Evolutionary conservation across 2,888 invertebrate species (phyloP).

Genomic region (Emmelina monodactyla): DNA sequence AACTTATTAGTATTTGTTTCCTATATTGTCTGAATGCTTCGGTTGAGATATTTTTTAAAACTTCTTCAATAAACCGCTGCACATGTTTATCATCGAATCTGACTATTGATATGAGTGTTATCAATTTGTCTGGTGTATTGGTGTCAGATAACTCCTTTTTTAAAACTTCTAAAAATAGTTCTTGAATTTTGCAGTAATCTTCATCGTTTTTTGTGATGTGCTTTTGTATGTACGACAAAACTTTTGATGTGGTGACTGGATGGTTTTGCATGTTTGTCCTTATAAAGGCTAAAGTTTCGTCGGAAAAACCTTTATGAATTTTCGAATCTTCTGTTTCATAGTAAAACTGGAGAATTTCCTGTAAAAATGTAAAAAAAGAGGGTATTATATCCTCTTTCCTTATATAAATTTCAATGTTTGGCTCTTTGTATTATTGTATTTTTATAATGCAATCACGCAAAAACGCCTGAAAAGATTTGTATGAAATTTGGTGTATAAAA

Average conservation of each 20-base stretch:
- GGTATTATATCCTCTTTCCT: too few species aligned
- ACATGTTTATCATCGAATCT: constrained; percentile 38
- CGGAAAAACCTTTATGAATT: constrained; percentile 30
- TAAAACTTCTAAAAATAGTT: constrained; percentile 36
- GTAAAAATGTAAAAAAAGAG: constrained; percentile 17
- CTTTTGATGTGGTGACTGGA: constrained; percentile 43
- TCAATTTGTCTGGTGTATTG: constrained; percentile 37
- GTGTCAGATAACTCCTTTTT: constrained; percentile 36
- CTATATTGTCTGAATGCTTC: constrained; percentile 43
- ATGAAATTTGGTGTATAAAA: too few species aligned
- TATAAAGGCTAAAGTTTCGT: constrained; percentile 39
- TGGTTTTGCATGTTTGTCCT: constrained; percentile 46
- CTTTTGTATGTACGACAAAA: constrained; percentile 35
- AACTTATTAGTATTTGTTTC: constrained; percentile 50
- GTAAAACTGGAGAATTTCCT: constrained; percentile 45
- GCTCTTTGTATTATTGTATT: too few species aligned
- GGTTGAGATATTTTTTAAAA: constrained; percentile 37
- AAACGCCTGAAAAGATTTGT: too few species aligned
- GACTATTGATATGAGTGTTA: constrained; percentile 39
- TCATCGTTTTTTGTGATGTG: constrained; percentile 24
- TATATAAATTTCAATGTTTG: too few species aligned
- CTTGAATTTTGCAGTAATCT: constrained; percentile 33
- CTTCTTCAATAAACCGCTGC: constrained; percentile 30
- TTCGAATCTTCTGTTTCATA: constrained; percentile 36
- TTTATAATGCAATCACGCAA: too few species aligned